Evolutionary conservation across 2,888 invertebrate genomes (phyloP), one percentile per base, ranked within the genome.

Genomic region (Oscheius sp.): DNA sequence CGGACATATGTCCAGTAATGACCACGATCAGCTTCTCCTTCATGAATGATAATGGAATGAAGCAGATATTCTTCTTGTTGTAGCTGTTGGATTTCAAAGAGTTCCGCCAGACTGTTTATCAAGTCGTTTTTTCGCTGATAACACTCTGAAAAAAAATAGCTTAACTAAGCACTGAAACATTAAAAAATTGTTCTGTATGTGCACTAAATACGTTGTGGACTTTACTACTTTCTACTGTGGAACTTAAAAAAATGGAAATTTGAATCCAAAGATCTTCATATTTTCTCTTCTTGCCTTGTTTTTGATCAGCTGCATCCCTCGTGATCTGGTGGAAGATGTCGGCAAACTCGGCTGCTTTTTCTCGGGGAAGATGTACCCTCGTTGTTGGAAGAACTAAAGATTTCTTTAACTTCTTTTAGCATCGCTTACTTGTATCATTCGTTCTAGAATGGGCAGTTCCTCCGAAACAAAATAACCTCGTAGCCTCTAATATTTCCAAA

Each of bases 1-100:
- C 54, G 26, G 20, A 68, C 20, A 57, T 70, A 75, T 0, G 67
- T 68, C 70, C 70, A 75, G 33, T 75, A 75, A 57, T 75, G 75
- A 1, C 75, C 75, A 3, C 64, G 28, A 28, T 57, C 64, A 1
- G 71, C 68, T n/a, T 71, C 73, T 49, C 75, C 75, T 0, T 64
- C 49, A 30, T 75, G 75, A 20, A 73, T 67, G 30, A 75, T 70
- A 8, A 73, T 44, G 1, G 67, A 67, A 12, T 73, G 67, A 3
- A 75, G 62, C 0, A 51, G 38, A 22, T 75, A 75, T 17, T 59
- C 47, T 14, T 69, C 45, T 22, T 68, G 32, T n/a, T 67, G 51
- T 5, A 74, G 45, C 22, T 66, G 57, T 1, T 36, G 24, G 9
- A 32, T 28, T 6, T 74, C 72, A 28, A 67, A 71, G 0, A 65